Base-by-base conservation (phyloP, 2,113 vertebrate species). In the Progne subis region DNA sequence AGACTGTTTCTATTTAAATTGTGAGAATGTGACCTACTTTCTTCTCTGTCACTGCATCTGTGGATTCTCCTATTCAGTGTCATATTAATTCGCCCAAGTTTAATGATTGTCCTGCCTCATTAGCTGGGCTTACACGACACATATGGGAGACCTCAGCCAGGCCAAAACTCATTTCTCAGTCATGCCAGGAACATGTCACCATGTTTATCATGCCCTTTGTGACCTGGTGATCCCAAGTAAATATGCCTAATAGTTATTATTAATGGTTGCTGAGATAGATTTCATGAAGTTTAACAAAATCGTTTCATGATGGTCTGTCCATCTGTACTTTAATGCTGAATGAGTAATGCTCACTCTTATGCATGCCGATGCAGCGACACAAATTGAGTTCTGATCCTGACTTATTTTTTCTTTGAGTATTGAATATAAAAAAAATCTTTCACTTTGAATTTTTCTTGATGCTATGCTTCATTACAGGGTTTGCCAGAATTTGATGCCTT, bases 1-100 rank as follows among this genome's bases (percentile, higher is more conserved):
- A 85, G 84, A 59, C 67, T 69, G 59, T 63, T 91, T 59, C 82
- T 91, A 85, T 94, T 90, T 87, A 76, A 91, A 76, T 23, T 69
- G 49, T 84, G 74, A 69, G 46, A 92, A 72, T 57, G 46, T 95
- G 93, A 92, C 89, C 80, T 91, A 90, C 70, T 97, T 95, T 96
- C 43, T 28, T 93, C 70, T 85, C 78, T 91, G 37, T 70, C 82
- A 64, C n/a, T 89, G 74, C 31, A 64, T 92, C 57, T 89, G 52
- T 28, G 52, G 67, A 79, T 71, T 89, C 70, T 95, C 29, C 20
- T 72, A 37, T 61, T 95, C 65, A 39, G n/a, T 79, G 74, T 82
- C 89, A 56, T 86, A 60, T 72, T 95, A 92, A 89, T 89, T 90
- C 0, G 1, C 55, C 63, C 55, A 82, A 50, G 43, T 92, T 87